phyloP scores from a whole-genome alignment of 2,888 invertebrate genomes.

The Temnothorax ravouxi region DNA sequence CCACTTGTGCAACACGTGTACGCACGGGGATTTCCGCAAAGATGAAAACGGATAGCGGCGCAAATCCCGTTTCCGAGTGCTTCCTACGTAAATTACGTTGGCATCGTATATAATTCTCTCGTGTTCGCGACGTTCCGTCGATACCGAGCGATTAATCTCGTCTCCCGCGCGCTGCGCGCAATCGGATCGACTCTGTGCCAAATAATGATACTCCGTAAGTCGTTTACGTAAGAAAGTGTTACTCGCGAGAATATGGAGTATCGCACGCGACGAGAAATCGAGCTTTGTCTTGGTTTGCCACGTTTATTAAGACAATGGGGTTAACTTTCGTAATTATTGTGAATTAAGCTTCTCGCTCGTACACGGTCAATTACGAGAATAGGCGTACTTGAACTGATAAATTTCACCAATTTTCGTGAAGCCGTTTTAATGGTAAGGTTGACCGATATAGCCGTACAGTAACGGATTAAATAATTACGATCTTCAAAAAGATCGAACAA shows the following conservation, averaged over 20 bases:
- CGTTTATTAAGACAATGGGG: conserved; percentile 13
- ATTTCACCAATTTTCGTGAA: conserved; percentile 12
- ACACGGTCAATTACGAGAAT: not conserved
- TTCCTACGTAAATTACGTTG: not conserved
- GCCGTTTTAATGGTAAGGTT: not conserved
- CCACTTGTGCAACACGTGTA: conserved; percentile 79
- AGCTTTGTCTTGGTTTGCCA: not conserved
- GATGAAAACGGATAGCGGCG: conserved; percentile 27
- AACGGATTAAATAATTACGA: not conserved
- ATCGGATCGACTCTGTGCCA: not conserved
- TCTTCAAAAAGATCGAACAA: conserved; percentile 8
- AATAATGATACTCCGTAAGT: not conserved
- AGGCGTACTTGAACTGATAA: conserved; percentile 8
- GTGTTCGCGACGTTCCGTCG: conserved; percentile 1
- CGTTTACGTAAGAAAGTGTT: not conserved
- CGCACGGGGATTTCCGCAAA: conserved; percentile 28
- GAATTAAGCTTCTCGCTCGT: conserved; percentile 14
- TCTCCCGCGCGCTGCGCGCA: no score
- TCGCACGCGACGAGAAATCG: conserved; percentile 11
- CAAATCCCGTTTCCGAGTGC: conserved; percentile 2
- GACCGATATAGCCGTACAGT: not conserved
- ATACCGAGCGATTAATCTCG: conserved; percentile 26
- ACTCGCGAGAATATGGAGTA: not conserved
- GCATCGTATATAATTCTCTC: not conserved
- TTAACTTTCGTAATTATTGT: conserved; percentile 39